phyloP scores from a whole-genome alignment of 2,797 vertebrate genomes.

The Myotis myotis region DNA sequence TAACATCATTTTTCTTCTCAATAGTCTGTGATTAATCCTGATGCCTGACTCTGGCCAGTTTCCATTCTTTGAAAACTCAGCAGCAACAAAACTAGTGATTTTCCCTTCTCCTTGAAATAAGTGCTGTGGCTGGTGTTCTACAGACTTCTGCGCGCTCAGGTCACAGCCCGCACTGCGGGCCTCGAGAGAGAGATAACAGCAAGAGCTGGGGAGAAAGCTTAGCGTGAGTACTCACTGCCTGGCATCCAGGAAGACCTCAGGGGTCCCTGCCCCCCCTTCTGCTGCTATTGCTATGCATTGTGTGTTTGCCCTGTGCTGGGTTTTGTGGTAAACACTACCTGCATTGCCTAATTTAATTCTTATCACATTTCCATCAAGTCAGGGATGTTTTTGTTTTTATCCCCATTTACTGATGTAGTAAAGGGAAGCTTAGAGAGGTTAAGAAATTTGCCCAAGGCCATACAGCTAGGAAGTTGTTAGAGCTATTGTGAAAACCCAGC shows the following conservation, averaged over 20 bases:
- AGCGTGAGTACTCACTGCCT: not conserved
- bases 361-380: not conserved
- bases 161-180: not conserved
- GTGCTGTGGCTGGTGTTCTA: not conserved
- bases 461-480: not conserved
- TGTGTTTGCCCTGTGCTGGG: not conserved
- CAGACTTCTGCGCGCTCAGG: not conserved
- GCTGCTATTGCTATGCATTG: fast-evolving
- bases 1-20: not conserved
- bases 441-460: not conserved
- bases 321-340: not conserved
- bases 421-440: not conserved
- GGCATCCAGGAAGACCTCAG: not conserved
- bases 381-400: not conserved
- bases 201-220: not conserved
- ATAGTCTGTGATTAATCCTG: slow-evolving; percentile 2
- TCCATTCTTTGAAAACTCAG: slow-evolving; percentile 22
- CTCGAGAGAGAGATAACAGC: not conserved
- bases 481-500: not conserved
- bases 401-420: not conserved
- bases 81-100: not conserved
- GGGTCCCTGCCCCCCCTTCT: too few species aligned
- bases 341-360: not conserved
- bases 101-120: not conserved
- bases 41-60: not conserved